Percentiles rank a stretch among this genome's conserved stretches.
phyloP scores from a whole-genome alignment of 2,888 invertebrate species.

The Buathra laborator region DNA sequence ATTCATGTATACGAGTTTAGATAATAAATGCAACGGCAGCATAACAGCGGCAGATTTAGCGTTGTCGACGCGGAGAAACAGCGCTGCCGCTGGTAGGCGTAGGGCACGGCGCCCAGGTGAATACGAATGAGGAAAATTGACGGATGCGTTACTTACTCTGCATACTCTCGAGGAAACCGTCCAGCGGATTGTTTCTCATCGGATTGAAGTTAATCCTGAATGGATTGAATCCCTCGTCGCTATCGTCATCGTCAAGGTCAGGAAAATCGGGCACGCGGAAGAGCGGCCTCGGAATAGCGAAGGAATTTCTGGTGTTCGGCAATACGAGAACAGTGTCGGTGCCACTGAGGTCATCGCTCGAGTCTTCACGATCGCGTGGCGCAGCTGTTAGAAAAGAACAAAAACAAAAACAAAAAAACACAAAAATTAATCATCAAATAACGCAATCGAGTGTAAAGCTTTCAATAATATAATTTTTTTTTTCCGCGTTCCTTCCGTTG shows the following conservation, averaged over 20 bases:
- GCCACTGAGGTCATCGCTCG: slow-evolving; percentile 66
- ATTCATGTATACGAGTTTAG: too few species aligned
- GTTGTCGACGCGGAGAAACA: slow-evolving; percentile 7
- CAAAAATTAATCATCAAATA: slow-evolving; percentile 35
- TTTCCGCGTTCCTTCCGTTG: neutral
- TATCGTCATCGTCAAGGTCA: slow-evolving; percentile 62
- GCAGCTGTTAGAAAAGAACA: slow-evolving; percentile 71
- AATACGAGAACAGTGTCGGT: slow-evolving; percentile 74
- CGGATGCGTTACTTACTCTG: slow-evolving; percentile 71
- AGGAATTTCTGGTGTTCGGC: slow-evolving; percentile 67
- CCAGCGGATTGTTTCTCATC: slow-evolving; percentile 72
- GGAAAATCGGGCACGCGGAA: slow-evolving; percentile 55
- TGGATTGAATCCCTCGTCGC: slow-evolving; percentile 57
- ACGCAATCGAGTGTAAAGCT: slow-evolving; percentile 7
- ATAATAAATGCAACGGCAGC: too few species aligned
- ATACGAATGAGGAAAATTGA: slow-evolving; percentile 30
- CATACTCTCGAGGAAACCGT: slow-evolving; percentile 73
- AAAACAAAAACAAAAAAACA: neutral
- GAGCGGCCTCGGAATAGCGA: slow-evolving; percentile 54
- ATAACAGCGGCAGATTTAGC: neutral
- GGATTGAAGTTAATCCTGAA: slow-evolving; percentile 69
- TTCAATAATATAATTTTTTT: slow-evolving; percentile 37
- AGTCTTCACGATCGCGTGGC: slow-evolving; percentile 67
- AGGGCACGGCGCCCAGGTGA: neutral
- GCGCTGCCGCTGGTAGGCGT: neutral